Evolutionary conservation across 2,888 invertebrate genomes (phyloP), one percentile per base, ranked within the genome.

Genomic region (Amaurobius ferox): DNA sequence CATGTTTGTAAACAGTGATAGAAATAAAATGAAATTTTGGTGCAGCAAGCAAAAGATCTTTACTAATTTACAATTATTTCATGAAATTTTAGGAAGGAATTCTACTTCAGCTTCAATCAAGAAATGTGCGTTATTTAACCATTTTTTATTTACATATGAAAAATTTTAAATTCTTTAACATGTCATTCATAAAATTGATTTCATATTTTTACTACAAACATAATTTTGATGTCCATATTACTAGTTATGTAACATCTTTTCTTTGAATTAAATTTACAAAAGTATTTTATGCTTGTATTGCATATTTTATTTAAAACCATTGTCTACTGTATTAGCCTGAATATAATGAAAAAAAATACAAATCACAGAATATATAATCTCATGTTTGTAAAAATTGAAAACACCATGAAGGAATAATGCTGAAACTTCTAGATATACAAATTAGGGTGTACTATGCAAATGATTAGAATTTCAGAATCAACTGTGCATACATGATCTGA

Each of bases 11-110:
- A 74, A 81, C 67, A 74, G 35, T 48, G 71, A 67, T 76, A 62
- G 71, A 76, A 83, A 83, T 76, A 74, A 81, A 76, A 76, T 76
- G 70, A 74, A 83, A 81, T 64, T 83, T 74, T 68, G 71, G 62
- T 62, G 62, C 62, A 62, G 62, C 29, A 62, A 62, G 29, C n/a
- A 44, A 3, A n/a, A 44, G 2, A 16, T 16, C 6, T 44, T 44
- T 16, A 44, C n/a, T 44, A 44, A 11, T 44, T 44, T 11, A n/a
- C n/a, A n/a, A n/a, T n/a, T n/a, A n/a, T n/a, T n/a, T n/a, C n/a
- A n/a, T n/a, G n/a, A n/a, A n/a, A n/a, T n/a, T n/a, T 35, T 35
- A 35, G 11, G 11, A 35, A 35, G 5, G 35, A 35, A 35, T 44
- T 44, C n/a, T 11, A 16, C 44, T 11, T 44, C 16, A 44, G 2